phyloP scores from a whole-genome alignment of 2,797 vertebrate species.

The Echiichthys vipera region DNA sequence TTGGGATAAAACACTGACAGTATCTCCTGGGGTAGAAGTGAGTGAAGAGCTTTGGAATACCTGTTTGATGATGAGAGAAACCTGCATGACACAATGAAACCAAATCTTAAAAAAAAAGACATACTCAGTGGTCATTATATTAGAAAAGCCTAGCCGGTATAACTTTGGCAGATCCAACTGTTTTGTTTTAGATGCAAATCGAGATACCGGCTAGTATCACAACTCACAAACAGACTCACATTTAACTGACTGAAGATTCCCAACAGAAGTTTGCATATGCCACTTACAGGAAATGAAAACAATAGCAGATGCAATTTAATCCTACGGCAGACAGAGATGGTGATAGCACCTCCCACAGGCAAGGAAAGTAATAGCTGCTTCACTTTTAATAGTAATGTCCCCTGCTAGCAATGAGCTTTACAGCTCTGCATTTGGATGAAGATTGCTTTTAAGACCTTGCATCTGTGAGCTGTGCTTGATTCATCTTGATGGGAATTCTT shows the following conservation, averaged over 20 bases:
- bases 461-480: constrained; percentile 30
- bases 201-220: background rate
- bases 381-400: constrained; percentile 9
- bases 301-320: background rate
- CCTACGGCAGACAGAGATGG: background rate
- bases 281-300: constrained; percentile 6
- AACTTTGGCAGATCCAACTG: background rate
- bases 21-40: constrained; percentile 60
- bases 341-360: background rate
- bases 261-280: background rate
- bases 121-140: constrained; percentile 5
- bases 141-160: background rate
- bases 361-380: constrained; percentile 13
- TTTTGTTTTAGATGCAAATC: constrained; percentile 12
- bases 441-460: constrained; percentile 29
- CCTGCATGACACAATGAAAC: constrained; percentile 39
- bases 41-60: constrained; percentile 59
- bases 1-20: constrained; percentile 66
- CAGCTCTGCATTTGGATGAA: constrained; percentile 13
- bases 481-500: constrained; percentile 33
- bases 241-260: background rate
- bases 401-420: constrained; percentile 1
- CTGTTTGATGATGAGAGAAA: constrained; percentile 60
- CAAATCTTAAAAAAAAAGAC: constrained; percentile 27
- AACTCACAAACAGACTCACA: background rate